Evolutionary conservation across 2,113 vertebrate species (phyloP).

Genomic region (Lamprotornis superbus): DNA sequence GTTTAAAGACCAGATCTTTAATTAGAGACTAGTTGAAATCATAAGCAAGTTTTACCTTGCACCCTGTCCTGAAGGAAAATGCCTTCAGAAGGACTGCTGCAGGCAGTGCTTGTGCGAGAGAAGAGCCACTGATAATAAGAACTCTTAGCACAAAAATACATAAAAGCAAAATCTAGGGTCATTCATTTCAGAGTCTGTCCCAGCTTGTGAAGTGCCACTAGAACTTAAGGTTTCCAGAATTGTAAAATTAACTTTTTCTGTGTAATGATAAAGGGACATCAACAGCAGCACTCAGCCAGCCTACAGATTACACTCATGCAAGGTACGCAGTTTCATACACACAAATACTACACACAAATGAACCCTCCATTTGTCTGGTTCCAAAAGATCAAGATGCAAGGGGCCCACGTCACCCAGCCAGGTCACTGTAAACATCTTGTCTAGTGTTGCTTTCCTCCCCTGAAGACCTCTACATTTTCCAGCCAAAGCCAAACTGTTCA

Average conservation of each 20-base stretch:
- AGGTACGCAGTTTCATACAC: not conserved
- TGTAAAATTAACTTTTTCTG: not conserved
- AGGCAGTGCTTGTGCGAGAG: not conserved
- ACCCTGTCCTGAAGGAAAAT: not conserved
- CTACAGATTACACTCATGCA: not conserved
- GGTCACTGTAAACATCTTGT: not conserved
- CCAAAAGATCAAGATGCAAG: not conserved
- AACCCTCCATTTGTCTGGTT: not conserved
- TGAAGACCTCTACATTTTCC: not conserved
- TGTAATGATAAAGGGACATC: not conserved
- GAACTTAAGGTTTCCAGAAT: not conserved
- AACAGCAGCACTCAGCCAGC: not conserved
- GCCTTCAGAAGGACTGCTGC: not conserved
- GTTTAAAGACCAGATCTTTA: not conserved
- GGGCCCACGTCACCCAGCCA: not conserved
- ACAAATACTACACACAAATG: not conserved
- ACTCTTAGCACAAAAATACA: not conserved
- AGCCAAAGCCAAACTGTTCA: not conserved
- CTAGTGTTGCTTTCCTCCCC: not conserved
- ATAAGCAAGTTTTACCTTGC: conserved; percentile 9
- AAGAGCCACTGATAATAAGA: not conserved
- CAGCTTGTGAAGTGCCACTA: not conserved
- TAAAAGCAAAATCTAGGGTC: not conserved
- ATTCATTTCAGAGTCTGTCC: not conserved
- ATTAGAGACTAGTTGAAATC: not conserved